These are phyloP conservation scores for Lepisosteus oculatus DNA, from an alignment of 2,113 vertebrate genomes.

Conservation along the genomic window DNA sequence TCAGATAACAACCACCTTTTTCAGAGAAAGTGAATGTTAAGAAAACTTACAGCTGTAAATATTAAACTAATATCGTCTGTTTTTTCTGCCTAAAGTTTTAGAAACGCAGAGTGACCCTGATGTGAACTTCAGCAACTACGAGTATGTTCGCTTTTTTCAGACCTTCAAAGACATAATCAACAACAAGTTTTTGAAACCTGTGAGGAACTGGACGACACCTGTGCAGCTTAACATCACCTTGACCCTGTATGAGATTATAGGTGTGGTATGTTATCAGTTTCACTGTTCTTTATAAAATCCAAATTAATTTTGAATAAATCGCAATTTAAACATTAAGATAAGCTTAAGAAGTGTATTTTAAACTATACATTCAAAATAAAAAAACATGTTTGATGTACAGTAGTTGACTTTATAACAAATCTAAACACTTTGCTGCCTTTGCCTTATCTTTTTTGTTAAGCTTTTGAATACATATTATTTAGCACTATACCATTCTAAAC, in stretches of 20 bases:
- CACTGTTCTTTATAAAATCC: background rate
- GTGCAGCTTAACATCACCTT: conserved; percentile 4
- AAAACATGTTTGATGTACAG: no score
- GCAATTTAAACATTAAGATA: no score
- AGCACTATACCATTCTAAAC: no score
- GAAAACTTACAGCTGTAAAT: background rate
- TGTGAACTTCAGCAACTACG: background rate
- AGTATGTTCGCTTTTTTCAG: background rate
- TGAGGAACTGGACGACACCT: conserved; percentile 3
- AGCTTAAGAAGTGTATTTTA: no score
- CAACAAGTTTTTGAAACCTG: conserved; percentile 3
- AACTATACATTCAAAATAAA: no score
- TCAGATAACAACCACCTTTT: no score
- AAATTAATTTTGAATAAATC: no score
- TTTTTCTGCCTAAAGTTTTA: background rate
- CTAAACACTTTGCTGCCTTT: no score
- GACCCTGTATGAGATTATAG: conserved; percentile 4
- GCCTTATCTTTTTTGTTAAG: no score
- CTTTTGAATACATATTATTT: no score
- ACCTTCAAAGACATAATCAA: conserved; percentile 1
- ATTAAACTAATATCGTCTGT: background rate
- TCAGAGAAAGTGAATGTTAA: background rate
- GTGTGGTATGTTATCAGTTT: background rate
- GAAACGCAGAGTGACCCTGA: background rate
- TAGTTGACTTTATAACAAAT: no score